phyloP scores from a whole-genome alignment of 2,797 vertebrate genomes.

The Acridotheres tristis region DNA sequence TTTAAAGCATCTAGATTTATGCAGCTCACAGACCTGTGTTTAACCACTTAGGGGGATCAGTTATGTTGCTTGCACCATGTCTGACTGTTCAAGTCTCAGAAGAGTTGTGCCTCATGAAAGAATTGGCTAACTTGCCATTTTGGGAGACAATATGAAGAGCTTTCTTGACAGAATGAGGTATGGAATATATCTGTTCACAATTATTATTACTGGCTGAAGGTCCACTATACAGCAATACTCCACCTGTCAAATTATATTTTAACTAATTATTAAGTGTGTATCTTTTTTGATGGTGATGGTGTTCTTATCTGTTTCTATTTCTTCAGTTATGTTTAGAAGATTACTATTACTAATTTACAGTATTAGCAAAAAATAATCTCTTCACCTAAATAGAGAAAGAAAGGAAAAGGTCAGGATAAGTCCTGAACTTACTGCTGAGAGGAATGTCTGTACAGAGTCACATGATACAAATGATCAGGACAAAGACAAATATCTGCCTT shows the following conservation, averaged over 20 bases:
- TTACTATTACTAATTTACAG: neutral
- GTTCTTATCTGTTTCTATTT: neutral
- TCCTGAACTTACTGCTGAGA: neutral
- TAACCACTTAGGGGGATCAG: neutral
- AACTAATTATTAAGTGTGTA: neutral
- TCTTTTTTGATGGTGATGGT: neutral
- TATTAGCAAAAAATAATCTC: neutral
- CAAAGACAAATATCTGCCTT: neutral
- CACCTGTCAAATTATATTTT: conserved; percentile 22
- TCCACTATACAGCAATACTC: neutral
- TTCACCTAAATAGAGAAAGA: neutral
- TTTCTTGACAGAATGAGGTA: neutral
- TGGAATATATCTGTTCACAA: neutral
- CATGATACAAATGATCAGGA: neutral
- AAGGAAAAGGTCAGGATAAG: neutral
- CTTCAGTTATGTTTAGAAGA: neutral
- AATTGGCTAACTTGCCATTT: neutral
- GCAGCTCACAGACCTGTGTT: neutral
- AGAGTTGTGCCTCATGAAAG: neutral
- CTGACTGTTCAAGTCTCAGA: neutral
- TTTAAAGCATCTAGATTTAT: neutral
- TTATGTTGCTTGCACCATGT: neutral
- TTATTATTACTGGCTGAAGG: neutral
- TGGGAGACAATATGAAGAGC: neutral
- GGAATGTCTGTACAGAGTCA: neutral